Base-by-base conservation (phyloP, 2,888 invertebrate species). In the Dryobota labecula region DNA sequence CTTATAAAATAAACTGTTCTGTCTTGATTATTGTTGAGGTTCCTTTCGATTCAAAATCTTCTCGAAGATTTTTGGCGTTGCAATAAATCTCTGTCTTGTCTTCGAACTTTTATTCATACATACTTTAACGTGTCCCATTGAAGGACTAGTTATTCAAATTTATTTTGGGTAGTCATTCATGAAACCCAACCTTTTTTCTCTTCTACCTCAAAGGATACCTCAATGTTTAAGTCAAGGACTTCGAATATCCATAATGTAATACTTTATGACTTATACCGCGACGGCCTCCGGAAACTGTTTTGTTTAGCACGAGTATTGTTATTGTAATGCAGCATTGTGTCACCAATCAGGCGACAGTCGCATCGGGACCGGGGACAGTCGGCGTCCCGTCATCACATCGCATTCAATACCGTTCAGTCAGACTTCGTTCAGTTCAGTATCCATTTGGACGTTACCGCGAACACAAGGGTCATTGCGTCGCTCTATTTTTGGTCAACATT, bases 311-410 rank as follows among this genome's bases (percentile, higher is more conserved):
- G 83, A 87, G 87, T 89, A 93, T 94, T 94, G 94, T 93, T 92
- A 93, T 94, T 93, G 85, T 92, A 90, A 94, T 93, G 90, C 89
- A 81, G 88, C 87, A 91, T 91, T 91, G 91, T 91, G 88, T 90
- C 87, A 79, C 81, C 79, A 68, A 78, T 78, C 76, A 41, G 74
- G 69, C 65, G 67, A 67, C 64, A 57, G 78, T 51, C 69, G 70
- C 65, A 67, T 64, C 70, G 70, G 82, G 73, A 70, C 69, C 33
- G 75, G 68, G 84, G 73, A 66, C 75, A 66, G 54, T 68, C 53
- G 13, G 49, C 62, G 83, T 79, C 83, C 83, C 62, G 62, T 27
- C 74, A 45, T 79, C 83, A 80, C 62, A 57, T 27, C 74, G 41
- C 82, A 62, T 66, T 62, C 51, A 51, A 75, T 47, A 49, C 53